Evolutionary conservation across 1,140 invertebrate genomes (phyloP), one percentile per base, ranked within the genome.

Genomic region (Reticulitermes speratus): DNA sequence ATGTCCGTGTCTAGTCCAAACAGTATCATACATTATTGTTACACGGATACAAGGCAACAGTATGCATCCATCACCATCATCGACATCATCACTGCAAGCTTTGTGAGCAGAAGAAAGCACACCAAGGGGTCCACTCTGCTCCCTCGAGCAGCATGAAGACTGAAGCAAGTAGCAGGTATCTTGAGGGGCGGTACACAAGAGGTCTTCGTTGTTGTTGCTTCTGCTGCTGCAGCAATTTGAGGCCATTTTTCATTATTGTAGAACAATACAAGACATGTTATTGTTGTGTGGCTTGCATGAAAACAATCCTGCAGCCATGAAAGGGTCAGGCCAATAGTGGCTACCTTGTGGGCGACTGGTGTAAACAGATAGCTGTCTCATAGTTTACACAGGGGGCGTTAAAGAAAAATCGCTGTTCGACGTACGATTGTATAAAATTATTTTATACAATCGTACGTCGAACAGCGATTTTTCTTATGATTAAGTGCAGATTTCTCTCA

Each of bases 1-100:
- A 75, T n/a, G n/a, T 75, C 25, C n/a, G 65, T 25, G 25, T 30
- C 65, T 30, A 30, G 65, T 25, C 8, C n/a, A 30, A 30, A 75
- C 65, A 30, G 65, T 75, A 75, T 75, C 65, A 75, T 75, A 75
- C 65, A 75, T 75, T 75, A 75, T 75, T 75, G 65, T 75, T 75
- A 75, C 65, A 75, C 65, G 65, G 25, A 75, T 75, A 75, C 65
- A 14, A 75, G 25, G n/a, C n/a, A 75, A 30, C 65, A 75, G 65
- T 75, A 30, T 12, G 65, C 65, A 75, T 75, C 16, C 65, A 75
- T 75, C 65, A 30, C 65, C n/a, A 30, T 75, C 65, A 75, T 30
- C 65, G 65, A 75, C 65, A 75, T 75, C 59, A 65, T 65, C 59
- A 65, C 59, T 65, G 25, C 59, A 8, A 65, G 59, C 65, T 75